phyloP scores from a whole-genome alignment of 2,113 vertebrate species.

The Cariama cristata region DNA sequence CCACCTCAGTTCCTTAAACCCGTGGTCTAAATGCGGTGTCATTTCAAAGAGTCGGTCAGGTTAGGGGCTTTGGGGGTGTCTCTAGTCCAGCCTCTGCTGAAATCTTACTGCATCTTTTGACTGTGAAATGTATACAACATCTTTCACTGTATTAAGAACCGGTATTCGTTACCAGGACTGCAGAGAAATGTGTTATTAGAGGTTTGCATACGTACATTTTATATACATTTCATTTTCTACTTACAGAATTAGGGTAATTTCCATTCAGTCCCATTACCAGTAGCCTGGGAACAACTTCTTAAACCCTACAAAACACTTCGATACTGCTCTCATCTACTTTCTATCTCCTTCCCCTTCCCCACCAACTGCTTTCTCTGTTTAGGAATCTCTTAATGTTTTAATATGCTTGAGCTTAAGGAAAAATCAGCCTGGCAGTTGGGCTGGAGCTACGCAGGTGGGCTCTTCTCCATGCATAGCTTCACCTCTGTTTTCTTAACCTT shows the following conservation, averaged over 20 bases:
- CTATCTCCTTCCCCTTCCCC: background rate
- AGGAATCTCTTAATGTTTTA: background rate
- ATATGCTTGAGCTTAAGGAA: background rate
- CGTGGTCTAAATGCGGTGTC: background rate
- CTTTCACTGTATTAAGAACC: background rate
- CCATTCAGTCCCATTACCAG: background rate
- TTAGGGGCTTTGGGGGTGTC: background rate
- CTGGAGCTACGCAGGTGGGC: background rate
- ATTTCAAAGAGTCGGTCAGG: background rate
- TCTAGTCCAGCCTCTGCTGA: background rate
- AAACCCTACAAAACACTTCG: background rate
- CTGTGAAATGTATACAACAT: background rate
- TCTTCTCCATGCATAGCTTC: background rate
- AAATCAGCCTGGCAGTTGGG: background rate
- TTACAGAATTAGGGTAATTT: background rate
- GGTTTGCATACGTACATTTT: rapidly evolving
- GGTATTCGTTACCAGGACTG: background rate
- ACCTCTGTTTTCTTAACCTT: background rate
- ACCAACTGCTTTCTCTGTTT: background rate
- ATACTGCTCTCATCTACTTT: background rate
- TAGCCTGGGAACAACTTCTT: background rate
- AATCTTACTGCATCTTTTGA: background rate
- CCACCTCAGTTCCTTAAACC: background rate
- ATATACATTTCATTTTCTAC: background rate
- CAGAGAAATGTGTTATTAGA: background rate